Conservation (phyloP, 2,113 vertebrate genomes). For the Paramisgurnus dabryanus region DNA sequence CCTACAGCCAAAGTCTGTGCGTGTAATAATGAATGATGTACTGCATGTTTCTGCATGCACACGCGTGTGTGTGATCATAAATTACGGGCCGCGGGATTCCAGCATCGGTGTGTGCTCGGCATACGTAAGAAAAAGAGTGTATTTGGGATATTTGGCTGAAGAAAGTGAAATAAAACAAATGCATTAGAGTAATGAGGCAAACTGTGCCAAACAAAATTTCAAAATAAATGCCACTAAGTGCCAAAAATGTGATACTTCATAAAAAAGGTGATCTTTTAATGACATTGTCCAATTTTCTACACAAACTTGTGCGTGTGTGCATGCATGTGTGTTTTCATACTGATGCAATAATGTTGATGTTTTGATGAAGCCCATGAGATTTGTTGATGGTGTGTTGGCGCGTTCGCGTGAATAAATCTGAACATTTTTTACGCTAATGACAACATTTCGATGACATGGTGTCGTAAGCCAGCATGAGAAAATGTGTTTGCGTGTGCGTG, state of each 20-base stretch:
- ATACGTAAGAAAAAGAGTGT: background rate
- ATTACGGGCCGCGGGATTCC: background rate
- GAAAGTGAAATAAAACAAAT: background rate
- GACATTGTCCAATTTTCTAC: no score
- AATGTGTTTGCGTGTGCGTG: constrained; percentile 21
- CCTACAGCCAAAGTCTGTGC: constrained; percentile 14
- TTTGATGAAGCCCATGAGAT: constrained; percentile 19
- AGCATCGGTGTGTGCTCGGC: background rate
- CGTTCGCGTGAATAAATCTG: constrained; percentile 1
- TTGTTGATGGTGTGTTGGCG: constrained; percentile 1
- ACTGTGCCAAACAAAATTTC: no score
- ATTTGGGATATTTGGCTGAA: no score
- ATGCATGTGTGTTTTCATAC: background rate
- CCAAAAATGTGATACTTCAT: no score
- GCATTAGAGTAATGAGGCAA: background rate
- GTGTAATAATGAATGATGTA: background rate
- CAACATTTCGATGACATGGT: constrained; percentile 29
- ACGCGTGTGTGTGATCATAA: constrained; percentile 22
- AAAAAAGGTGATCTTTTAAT: no score
- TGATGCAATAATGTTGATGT: constrained; percentile 13
- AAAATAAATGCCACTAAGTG: no score
- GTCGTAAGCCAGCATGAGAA: background rate
- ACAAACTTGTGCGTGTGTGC: background rate
- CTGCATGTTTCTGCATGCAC: constrained; percentile 19
- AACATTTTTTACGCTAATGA: constrained; percentile 16